Conservation (phyloP, 1,140 invertebrate genomes). For the Nasonia longicornis region DNA sequence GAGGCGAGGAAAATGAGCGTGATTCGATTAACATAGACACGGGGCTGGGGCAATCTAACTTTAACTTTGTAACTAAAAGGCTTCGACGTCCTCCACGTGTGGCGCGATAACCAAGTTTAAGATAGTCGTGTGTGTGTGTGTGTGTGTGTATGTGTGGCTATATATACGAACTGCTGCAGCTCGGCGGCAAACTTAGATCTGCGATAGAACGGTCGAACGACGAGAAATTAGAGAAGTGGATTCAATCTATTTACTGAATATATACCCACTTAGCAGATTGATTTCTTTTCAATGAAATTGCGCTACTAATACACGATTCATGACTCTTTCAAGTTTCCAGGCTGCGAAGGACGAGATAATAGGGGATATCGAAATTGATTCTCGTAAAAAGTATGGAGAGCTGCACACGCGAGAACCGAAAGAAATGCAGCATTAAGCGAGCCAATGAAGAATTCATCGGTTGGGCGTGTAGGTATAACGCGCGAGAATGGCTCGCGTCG, state of each 20-base stretch:
- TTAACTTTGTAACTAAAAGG: background rate
- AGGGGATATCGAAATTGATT: background rate
- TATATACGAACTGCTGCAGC: slow-evolving; percentile 2
- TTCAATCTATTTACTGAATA: background rate
- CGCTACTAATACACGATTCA: no score
- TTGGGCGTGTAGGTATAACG: background rate
- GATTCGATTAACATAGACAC: slow-evolving; percentile 3
- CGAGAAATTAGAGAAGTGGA: background rate
- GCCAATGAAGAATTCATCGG: background rate
- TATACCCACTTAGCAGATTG: background rate
- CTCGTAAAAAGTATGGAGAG: background rate
- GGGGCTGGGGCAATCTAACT: background rate
- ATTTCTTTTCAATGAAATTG: background rate
- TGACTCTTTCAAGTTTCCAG: no score
- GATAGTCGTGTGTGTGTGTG: slow-evolving; percentile 34
- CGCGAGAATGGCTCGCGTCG: background rate
- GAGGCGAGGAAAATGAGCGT: background rate
- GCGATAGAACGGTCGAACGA: background rate
- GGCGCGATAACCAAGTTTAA: background rate
- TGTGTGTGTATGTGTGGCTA: background rate
- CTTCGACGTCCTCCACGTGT: background rate
- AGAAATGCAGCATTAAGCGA: background rate
- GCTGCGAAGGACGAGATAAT: no score
- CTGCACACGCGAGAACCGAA: no score
- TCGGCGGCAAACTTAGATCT: background rate